Evolutionary conservation across 1,140 invertebrate genomes (phyloP).

Genomic region (Drosophila parvula): DNA sequence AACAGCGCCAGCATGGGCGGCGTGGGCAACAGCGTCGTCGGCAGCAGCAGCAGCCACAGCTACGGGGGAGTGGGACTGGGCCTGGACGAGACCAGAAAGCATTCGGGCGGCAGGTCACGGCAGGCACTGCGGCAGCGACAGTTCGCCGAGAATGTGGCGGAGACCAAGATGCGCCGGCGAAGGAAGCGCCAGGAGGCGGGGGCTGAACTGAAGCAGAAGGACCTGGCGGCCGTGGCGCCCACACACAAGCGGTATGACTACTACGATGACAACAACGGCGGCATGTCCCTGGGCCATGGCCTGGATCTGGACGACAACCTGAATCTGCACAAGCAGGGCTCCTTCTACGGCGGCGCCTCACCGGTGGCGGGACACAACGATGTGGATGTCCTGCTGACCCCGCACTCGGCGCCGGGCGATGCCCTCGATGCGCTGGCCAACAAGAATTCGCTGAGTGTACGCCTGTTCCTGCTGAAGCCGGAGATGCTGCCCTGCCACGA

Average conservation of each 20-base stretch:
- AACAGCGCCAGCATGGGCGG: slow-evolving; percentile 74
- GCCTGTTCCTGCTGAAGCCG: slow-evolving; percentile 87
- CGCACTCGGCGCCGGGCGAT: slow-evolving; percentile 35
- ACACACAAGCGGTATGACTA: slow-evolving; percentile 76
- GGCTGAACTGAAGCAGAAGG: slow-evolving; percentile 4
- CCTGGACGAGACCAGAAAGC: slow-evolving; percentile 48
- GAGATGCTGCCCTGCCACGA: slow-evolving; percentile 88
- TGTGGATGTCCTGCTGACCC: slow-evolving; percentile 58
- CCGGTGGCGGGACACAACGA: slow-evolving; percentile 60
- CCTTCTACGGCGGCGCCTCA: slow-evolving; percentile 53
- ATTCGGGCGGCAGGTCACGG: slow-evolving; percentile 56
- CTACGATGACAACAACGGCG: slow-evolving; percentile 64
- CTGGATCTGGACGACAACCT: slow-evolving; percentile 72
- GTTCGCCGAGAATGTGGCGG: slow-evolving; percentile 65
- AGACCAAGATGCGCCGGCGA: slow-evolving; percentile 52
- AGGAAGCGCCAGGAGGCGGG: slow-evolving; percentile 14
- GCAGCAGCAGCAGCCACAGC: slow-evolving; percentile 32
- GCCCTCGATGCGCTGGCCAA: slow-evolving; percentile 59
- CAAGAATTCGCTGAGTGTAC: slow-evolving; percentile 75
- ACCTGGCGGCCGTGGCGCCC: slow-evolving; percentile 61
- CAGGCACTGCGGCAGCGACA: slow-evolving; percentile 69
- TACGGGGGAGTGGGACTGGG: slow-evolving; percentile 8
- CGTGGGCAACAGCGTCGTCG: slow-evolving; percentile 60
- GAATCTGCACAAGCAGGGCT: slow-evolving; percentile 73
- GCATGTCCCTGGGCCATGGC: slow-evolving; percentile 47